phyloP scores from a whole-genome alignment of 1,140 invertebrate genomes.

The Dufourea novaeangliae region DNA sequence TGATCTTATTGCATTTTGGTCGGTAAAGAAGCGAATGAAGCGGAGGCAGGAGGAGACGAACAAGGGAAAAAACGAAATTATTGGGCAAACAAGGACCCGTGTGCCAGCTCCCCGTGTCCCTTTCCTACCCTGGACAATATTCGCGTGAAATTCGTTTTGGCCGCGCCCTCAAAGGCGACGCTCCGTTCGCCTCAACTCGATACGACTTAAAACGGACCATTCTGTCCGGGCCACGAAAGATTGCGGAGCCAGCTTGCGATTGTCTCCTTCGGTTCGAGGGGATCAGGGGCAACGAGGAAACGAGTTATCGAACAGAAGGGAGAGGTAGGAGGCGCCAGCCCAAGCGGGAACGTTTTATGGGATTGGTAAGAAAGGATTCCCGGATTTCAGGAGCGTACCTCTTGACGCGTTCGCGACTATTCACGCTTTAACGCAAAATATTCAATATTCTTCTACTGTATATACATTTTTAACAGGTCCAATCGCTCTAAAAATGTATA shows the following conservation, averaged over 20 bases:
- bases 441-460: no score
- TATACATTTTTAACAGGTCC: no score
- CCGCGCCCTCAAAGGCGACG: constrained; percentile 21
- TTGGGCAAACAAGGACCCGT: constrained; percentile 1
- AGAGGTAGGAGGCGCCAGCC: no score
- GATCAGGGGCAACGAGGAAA: constrained; percentile 10
- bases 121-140: constrained; percentile 15
- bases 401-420: background rate
- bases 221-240: background rate
- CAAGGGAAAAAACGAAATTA: constrained; percentile 30
- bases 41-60: no score
- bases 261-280: background rate
- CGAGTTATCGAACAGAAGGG: background rate
- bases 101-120: background rate
- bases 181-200: background rate
- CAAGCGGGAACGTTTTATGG: background rate
- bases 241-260: constrained; percentile 2
- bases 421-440: background rate
- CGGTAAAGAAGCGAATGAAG: constrained; percentile 3
- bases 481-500: no score
- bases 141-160: constrained; percentile 30
- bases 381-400: background rate
- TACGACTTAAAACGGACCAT: constrained; percentile 16
- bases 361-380: constrained; percentile 20
- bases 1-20: constrained; percentile 28